A percentile compares a stretch with the other conserved stretches of the same genome.
phyloP scores from a whole-genome alignment of 2,797 vertebrate species.

The Lophura swinhoii region DNA sequence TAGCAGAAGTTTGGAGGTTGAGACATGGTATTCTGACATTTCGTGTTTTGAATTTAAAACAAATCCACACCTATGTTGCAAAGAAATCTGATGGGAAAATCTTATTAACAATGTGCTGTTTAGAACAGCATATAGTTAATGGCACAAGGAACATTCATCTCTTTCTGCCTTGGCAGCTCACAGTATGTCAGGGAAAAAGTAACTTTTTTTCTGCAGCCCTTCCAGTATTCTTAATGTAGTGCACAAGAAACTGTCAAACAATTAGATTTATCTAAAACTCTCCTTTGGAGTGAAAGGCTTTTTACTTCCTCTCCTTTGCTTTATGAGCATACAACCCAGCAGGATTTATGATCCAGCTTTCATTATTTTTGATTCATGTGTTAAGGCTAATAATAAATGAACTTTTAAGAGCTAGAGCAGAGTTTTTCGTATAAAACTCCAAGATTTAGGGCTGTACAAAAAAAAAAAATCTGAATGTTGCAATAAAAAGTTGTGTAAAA shows the following conservation, averaged over 20 bases:
- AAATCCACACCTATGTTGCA: not conserved
- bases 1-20: not conserved
- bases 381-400: constrained; percentile 7
- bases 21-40: accelerated
- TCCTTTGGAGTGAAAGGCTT: not conserved
- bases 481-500: not conserved
- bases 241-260: not conserved
- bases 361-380: constrained; percentile 9
- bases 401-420: not conserved
- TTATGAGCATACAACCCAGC: not conserved
- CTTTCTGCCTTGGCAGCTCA: not conserved
- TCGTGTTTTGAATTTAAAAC: not conserved
- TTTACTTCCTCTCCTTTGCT: not conserved
- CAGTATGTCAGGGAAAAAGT: not conserved
- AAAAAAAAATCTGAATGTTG: not conserved
- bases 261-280: not conserved
- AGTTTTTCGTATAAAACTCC: not conserved
- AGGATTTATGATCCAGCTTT: constrained; percentile 31
- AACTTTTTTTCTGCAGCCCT: not conserved
- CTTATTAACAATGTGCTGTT: not conserved
- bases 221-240: not conserved
- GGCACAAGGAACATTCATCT: not conserved
- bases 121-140: not conserved
- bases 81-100: not conserved
- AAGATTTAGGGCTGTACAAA: constrained; percentile 8